Base-by-base conservation (phyloP, 2,888 invertebrate genomes). In the Spisula subtruncata region DNA sequence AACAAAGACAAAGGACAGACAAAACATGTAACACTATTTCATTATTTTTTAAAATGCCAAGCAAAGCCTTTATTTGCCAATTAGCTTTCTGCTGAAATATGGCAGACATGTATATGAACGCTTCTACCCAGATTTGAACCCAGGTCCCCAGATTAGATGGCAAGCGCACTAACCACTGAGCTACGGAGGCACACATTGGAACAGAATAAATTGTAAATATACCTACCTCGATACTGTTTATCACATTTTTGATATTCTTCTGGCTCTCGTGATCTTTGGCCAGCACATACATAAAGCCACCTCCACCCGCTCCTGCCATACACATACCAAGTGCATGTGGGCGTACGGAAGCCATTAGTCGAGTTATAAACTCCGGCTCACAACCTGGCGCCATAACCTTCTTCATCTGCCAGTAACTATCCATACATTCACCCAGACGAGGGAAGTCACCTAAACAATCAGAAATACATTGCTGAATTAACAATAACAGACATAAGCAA, bases 241-340 rank as follows among this genome's bases (percentile, higher is more conserved):
- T 85, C 10, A 91, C 29, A 32, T 93, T 87, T 56, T 89, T 75
- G 18, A 93, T 90, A 32, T 89, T 83, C 10, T 92, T 81, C 86
- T 91, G 92, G 20, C 85, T 75, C 8, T 83, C 83, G 0, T 86
- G 35, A 85, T 96, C 93, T 88, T 95, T 95, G 86, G 96, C 95
- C 86, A 97, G 94, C 51, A 96, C 94, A 93, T 96, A 95, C 93
- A 97, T 91, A 93, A 97, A 97, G 14, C 97, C 97, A 0, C 97
- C 97, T 2, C 97, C 97, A 1, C 97, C 97, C 8, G 97, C 97
- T 1, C 97, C 97, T 0, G 97, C 96, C 94, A 97, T 93, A 86
- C 95, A 95, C 93, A 96, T 95, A 16, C 97, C 97, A 32, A 94
- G 91, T 35, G 95, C 93, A 88, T 95, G 94, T 0, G 96, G 96